These are phyloP conservation scores for Monoplex corrugatus DNA, from an alignment of 2,888 invertebrate genomes.

Conservation along the genomic window DNA sequence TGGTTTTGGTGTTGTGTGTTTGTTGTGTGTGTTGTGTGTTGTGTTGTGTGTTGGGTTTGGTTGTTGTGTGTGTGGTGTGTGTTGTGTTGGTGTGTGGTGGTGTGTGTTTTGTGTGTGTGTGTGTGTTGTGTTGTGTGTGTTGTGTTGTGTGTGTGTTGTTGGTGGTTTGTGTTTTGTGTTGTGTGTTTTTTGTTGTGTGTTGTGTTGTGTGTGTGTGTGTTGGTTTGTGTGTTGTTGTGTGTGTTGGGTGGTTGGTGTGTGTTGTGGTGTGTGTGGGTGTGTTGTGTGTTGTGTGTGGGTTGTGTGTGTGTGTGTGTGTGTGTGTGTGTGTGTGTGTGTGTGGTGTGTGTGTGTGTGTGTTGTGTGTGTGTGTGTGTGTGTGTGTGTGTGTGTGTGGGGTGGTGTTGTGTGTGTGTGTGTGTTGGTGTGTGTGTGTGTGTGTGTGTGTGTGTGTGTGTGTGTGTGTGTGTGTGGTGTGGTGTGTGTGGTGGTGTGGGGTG, in stretches of 20 bases:
- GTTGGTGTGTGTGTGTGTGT: not conserved
- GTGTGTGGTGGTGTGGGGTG: no score
- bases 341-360: not conserved
- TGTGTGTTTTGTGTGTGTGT: not conserved
- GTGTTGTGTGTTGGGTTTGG: no score
- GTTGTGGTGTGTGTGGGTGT: no score
- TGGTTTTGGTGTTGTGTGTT: no score
- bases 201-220: not conserved
- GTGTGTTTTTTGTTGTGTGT: not conserved
- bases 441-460: not conserved
- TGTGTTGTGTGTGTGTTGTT: not conserved
- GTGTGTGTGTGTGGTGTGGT: not conserved
- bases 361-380: not conserved
- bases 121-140: not conserved
- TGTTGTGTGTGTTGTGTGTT: no score
- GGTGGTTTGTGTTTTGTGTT: not conserved
- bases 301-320: not conserved
- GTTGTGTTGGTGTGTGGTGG: no score
- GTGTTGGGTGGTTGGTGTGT: not conserved
- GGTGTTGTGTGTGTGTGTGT: no score
- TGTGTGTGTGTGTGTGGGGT: not conserved
- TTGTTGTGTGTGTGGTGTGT: no score
- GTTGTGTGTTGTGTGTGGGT: no score
- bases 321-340: not conserved
- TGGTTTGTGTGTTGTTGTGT: not conserved